Base-by-base conservation (phyloP, 2,113 vertebrate genomes). In the Mirounga angustirostris region DNA sequence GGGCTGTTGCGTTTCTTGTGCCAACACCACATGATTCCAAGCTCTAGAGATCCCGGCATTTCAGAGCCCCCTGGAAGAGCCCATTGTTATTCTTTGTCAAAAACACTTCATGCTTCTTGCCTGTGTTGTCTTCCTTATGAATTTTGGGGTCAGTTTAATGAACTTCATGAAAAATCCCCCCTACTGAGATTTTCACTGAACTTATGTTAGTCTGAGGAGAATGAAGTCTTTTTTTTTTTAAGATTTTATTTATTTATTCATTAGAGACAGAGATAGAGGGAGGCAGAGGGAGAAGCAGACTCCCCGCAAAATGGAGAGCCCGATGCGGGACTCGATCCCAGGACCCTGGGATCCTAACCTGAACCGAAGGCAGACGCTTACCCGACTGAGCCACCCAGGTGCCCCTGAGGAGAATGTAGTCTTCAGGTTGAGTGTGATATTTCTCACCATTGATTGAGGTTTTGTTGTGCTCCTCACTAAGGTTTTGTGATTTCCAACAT, bases 11-110 rank as follows among this genome's bases (percentile, higher is more conserved):
- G 69, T 56, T 52, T 91, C 81, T 15, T 19, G 2, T 43, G 12
- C 22, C 22, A 15, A 8, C 3, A 19, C 28, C 67, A 30, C 5
- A 0, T 14, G 14, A 8, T 33, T 15, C 7, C 56, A 15, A 10
- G 0, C 21, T 88, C 87, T 13, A 33, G 40, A 30, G 89, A 63
- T 4, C 30, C 22, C 2, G 10, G 7, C 40, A 3, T 28, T 21
- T 26, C 6, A 30, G 63, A 84, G n/a, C 40, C 15, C 18, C 7
- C 46, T 18, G 63, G 18, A 6, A 88, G 21, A 92, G 36, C 7
- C 10, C 8, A 16, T 18, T 2, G 28, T 1, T 22, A 36, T 5
- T 89, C 82, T 36, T 74, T 54, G 63, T 30, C 46, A 89, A 63
- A 63, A 71, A 18, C 8, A 16, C 56, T 54, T 56, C 2, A 0